Conservation (phyloP, 1,140 invertebrate species). For the Trichonephila inaurata region DNA sequence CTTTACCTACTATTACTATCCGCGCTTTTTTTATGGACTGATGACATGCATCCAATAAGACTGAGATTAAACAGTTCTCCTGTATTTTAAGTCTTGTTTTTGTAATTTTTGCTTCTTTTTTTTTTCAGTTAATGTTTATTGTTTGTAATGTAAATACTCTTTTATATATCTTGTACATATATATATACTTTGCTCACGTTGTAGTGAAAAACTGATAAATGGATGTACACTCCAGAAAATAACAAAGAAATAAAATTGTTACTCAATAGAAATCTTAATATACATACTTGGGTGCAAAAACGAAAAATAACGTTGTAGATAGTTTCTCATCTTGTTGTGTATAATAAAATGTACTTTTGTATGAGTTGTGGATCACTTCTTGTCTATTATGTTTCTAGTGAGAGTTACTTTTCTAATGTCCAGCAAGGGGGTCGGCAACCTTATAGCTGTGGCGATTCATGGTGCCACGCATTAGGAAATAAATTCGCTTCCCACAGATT, state of each 20-base stretch:
- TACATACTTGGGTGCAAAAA: slow-evolving; percentile 24
- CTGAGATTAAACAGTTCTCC: too few relatives aligned
- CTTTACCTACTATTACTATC: not conserved
- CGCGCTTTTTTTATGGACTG: too few relatives aligned
- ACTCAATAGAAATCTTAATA: not conserved
- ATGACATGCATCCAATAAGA: too few relatives aligned
- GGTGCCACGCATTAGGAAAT: too few relatives aligned
- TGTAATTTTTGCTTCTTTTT: not conserved
- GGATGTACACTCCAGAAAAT: not conserved
- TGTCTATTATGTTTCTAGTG: not conserved
- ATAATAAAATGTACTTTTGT: slow-evolving; percentile 58
- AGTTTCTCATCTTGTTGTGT: slow-evolving; percentile 8
- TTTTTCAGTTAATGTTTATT: not conserved
- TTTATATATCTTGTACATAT: not conserved
- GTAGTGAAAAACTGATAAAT: not conserved
- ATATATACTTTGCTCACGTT: not conserved
- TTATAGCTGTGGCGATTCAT: too few relatives aligned
- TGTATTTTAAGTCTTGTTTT: not conserved
- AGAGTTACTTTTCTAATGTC: too few relatives aligned
- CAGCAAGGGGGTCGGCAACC: too few relatives aligned
- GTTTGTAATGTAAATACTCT: not conserved
- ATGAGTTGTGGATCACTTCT: not conserved
- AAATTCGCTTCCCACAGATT: too few relatives aligned
- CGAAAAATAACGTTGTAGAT: not conserved
- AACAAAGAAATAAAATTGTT: not conserved